These are phyloP conservation scores for Malachius bipustulatus DNA, from an alignment of 2,888 invertebrate genomes.

Conservation along the genomic window DNA sequence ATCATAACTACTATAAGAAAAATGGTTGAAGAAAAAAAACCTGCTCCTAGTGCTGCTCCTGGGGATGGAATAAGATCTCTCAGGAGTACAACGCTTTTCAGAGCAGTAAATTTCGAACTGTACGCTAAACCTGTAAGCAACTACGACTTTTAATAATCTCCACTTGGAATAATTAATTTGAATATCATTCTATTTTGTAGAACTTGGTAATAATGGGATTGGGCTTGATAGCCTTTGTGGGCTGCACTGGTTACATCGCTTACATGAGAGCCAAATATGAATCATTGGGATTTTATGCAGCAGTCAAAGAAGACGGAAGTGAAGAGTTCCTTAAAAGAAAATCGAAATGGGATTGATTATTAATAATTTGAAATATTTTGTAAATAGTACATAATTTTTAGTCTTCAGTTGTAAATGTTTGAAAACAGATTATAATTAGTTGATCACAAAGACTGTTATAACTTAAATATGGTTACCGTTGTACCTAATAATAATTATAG, in stretches of 20 bases:
- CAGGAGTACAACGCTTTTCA: slow-evolving; percentile 62
- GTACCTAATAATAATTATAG: too few relatives aligned
- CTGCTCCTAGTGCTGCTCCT: slow-evolving; percentile 51
- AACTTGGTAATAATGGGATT: slow-evolving; percentile 76
- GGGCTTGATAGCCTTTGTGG: slow-evolving; percentile 61
- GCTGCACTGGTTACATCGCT: slow-evolving; percentile 67
- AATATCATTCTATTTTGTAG: slow-evolving; percentile 42
- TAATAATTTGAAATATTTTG: too few relatives aligned
- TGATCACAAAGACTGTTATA: too few relatives aligned
- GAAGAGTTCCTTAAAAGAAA: slow-evolving; percentile 62
- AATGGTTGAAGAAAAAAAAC: slow-evolving; percentile 18
- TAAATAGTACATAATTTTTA: too few relatives aligned
- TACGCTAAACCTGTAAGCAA: slow-evolving; percentile 75
- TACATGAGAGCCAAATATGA: slow-evolving; percentile 79
- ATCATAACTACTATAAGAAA: too few relatives aligned
- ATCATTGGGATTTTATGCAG: slow-evolving; percentile 66
- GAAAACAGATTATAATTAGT: too few relatives aligned
- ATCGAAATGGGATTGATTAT: slow-evolving; percentile 63
- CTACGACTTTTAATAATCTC: slow-evolving; percentile 2
- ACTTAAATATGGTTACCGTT: too few relatives aligned
- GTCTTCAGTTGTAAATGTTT: too few relatives aligned
- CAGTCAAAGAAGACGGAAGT: slow-evolving; percentile 64
- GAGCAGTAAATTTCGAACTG: slow-evolving; percentile 77
- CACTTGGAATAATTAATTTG: slow-evolving; percentile 9
- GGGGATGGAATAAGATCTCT: slow-evolving; percentile 70